Base-by-base conservation (phyloP, 2,113 vertebrate genomes). In the Osmerus eperlanus region DNA sequence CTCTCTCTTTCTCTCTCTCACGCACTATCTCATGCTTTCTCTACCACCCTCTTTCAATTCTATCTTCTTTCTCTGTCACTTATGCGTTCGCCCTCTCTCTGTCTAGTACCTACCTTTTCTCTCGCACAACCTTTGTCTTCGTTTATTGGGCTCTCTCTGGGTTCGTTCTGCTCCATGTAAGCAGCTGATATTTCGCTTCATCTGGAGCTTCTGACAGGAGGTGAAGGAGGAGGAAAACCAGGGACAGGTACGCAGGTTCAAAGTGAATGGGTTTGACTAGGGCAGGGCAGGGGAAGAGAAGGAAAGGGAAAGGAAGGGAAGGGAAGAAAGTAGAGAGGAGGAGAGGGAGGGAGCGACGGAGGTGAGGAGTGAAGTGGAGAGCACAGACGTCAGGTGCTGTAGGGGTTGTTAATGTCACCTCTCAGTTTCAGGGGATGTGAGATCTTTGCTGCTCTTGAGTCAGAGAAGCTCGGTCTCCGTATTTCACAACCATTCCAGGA, bases 151-250 rank as follows among this genome's bases (percentile, higher is more conserved):
- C 63, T 71, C 36, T 29, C 4, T 58, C 32, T 41, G 72, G 85
- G 84, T 81, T n/a, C 1, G 73, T 87, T 82, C 83, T 87, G 85
- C 64, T 18, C 36, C 54, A 64, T 9, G 18, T 62, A 23, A 62
- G 19, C 25, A 12, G 60, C 60, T 28, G 60, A 62, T 62, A 62
- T 62, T 62, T 36, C 0, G 32, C 8, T 64, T 32, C 15, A 1
- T 16, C 25, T 19, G 25, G 62, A 29, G 18, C 32, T 64, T 64
- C 16, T 36, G 62, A 64, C 29, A 64, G 2, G 32, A 29, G 25
- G 29, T 2, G 23, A n/a, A 18, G 15, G 28, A 32, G 62, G 29
- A 64, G 25, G 29, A 56, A 8, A 15, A n/a, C 54, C 54, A 56
- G 4, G n/a, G 54, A 56, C 62, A 64, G 62, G 62, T 64, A 64